These are phyloP conservation scores for Drosophila picticornis DNA, from an alignment of 2,888 invertebrate genomes.

Conservation along the genomic window DNA sequence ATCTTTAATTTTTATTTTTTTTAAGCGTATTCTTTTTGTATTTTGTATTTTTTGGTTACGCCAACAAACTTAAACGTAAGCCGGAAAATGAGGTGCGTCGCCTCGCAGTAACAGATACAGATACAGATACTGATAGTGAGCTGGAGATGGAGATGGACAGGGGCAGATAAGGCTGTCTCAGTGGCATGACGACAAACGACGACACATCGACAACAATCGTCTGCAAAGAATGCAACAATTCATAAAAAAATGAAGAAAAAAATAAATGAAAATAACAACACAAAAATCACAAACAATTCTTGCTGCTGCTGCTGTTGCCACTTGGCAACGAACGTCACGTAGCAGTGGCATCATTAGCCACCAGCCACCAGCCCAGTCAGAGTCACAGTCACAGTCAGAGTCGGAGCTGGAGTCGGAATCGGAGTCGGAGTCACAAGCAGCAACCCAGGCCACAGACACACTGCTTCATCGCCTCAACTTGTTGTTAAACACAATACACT, in stretches of 20 bases:
- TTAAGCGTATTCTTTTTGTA: not conserved
- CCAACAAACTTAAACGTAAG: constrained; percentile 53
- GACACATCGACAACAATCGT: constrained; percentile 43
- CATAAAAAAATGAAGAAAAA: constrained; percentile 51
- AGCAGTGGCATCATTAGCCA: constrained; percentile 77
- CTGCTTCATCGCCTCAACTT: constrained; percentile 25
- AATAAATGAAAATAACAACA: constrained; percentile 9
- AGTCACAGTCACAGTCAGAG: constrained; percentile 3
- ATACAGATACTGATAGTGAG: constrained; percentile 20
- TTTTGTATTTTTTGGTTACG: constrained; percentile 21
- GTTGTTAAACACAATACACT: constrained; percentile 19
- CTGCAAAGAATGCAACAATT: constrained; percentile 70
- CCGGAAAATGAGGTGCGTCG: constrained; percentile 76
- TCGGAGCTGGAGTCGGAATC: constrained; percentile 7
- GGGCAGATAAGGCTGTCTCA: constrained; percentile 30
- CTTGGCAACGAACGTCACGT: constrained; percentile 79
- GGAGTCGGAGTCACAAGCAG: constrained; percentile 12
- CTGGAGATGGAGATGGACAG: constrained; percentile 15
- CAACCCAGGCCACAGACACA: constrained; percentile 20
- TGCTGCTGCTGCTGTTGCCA: constrained; percentile 53
- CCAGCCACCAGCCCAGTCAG: constrained; percentile 29
- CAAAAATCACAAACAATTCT: constrained; percentile 65
- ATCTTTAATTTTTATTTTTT: constrained; percentile 26
- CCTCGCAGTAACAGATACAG: constrained; percentile 20
- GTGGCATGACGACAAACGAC: constrained; percentile 37